Percentiles rank a stretch among this genome's conserved stretches.
These are phyloP conservation scores for Luperina nickerlii DNA, from an alignment of 2,888 invertebrate species.

Conservation along the genomic window DNA sequence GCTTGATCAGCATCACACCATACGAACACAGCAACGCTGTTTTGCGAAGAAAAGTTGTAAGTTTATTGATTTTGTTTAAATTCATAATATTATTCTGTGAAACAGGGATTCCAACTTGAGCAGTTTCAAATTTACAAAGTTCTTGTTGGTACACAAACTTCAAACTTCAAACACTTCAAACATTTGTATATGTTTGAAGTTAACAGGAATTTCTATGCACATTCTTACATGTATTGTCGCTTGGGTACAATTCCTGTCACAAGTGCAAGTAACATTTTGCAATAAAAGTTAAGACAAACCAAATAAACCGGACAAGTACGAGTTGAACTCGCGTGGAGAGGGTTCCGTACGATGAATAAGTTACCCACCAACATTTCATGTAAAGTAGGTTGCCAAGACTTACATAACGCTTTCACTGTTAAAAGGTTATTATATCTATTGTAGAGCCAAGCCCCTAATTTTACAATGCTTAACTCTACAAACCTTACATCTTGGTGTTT, in stretches of 20 bases:
- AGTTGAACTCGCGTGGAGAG: neutral
- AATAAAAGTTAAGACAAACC: slow-evolving; percentile 21
- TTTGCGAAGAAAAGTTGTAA: slow-evolving; percentile 5
- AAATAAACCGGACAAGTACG: neutral
- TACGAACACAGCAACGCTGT: neutral
- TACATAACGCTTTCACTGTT: neutral
- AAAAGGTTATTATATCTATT: neutral
- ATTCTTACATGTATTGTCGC: slow-evolving; percentile 31
- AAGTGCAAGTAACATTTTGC: slow-evolving; percentile 26
- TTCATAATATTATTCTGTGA: slow-evolving; percentile 31
- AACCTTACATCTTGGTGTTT: neutral
- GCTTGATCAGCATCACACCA: neutral
- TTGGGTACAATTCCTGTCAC: slow-evolving; percentile 44
- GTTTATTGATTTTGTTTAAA: slow-evolving; percentile 44
- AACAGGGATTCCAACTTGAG: slow-evolving; percentile 36
- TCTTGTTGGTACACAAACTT: slow-evolving; percentile 36
- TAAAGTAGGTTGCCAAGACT: neutral
- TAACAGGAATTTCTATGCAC: slow-evolving; percentile 42
- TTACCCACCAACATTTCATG: neutral
- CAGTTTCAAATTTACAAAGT: slow-evolving; percentile 45
- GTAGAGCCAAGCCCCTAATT: neutral
- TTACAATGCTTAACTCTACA: neutral
- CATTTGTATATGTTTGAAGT: slow-evolving; percentile 22
- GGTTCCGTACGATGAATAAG: neutral
- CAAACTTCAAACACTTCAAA: too few species aligned